Evolutionary conservation across 1,140 invertebrate species (phyloP), one percentile per base, ranked within the genome.

Genomic region (Pseudobourletiella spinata): DNA sequence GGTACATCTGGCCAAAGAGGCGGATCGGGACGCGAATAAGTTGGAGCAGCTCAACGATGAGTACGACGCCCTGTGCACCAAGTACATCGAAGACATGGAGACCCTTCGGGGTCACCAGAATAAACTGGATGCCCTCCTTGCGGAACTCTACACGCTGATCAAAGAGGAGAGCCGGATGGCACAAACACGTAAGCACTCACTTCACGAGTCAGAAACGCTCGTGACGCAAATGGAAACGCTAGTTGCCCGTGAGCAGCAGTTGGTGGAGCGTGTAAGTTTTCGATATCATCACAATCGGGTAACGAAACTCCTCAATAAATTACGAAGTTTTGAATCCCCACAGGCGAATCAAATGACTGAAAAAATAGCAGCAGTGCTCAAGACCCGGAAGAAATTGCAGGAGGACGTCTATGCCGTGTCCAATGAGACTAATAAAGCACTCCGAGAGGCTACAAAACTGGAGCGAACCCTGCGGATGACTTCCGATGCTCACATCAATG

Each of bases 41-140:
- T 43, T 70, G 4, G 65, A 70, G 32, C 57, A 65, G 29, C 20
- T 65, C 16, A 56, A 61, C 35, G 68, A 70, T 30, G 43, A 56
- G 8, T 39, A 59, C 29, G 29, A 57, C 0, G 32, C 18, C 18
- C 22, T 65, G 6, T 44, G 59, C 25, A 60, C 15, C 14, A 29
- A 51, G 22, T 69, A 56, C 26, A 59, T 66, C 43, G 59, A 60
- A 8, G 56, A 43, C 20, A 59, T 63, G 52, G 65, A 65, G 18
- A 48, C 18, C 16, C 44, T 56, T 35, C 15, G 57, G 32, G 44
- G 30, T 16, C 30, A 58, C 4, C 64, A 62, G 39, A 25, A 26
- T 2, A 64, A 62, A 52, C 42, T 66, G n/a, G 65, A 66, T 20
- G 42, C 46, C 18, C 14, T 63, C 16, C 25, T 29, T 8, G 22